Conservation (phyloP, 2,113 vertebrate species). For the Stegastes partitus region DNA sequence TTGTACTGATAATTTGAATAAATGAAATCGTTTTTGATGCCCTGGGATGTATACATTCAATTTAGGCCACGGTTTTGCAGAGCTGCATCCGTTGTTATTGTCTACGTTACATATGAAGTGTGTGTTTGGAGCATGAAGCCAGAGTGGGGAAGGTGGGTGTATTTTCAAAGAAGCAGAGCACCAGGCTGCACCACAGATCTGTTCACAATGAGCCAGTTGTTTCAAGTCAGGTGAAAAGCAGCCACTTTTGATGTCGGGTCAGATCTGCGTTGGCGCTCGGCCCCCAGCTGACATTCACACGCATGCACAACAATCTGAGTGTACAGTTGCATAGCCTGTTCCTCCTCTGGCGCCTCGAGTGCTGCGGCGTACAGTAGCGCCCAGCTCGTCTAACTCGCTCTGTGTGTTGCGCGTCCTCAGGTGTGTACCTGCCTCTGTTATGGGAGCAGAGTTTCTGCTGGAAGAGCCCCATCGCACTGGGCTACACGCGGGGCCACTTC, state of each 20-base stretch:
- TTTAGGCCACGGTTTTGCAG: not conserved
- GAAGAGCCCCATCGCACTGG: conserved; percentile 99
- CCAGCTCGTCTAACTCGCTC: conserved; percentile 17
- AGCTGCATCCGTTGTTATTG: not conserved
- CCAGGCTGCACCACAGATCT: conserved; percentile 18
- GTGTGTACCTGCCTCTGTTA: conserved; percentile 96
- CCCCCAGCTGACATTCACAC: conserved; percentile 12
- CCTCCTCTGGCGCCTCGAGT: not conserved
- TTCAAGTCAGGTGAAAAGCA: conserved; percentile 28
- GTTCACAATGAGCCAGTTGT: conserved; percentile 48
- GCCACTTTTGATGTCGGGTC: conserved; percentile 30
- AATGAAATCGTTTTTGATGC: not conserved
- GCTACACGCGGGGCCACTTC: conserved; percentile 98
- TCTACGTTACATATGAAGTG: conserved; percentile 14
- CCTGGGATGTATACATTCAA: not conserved
- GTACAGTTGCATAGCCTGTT: conserved; percentile 22
- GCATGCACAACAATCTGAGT: conserved; percentile 21
- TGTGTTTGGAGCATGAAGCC: conserved; percentile 15
- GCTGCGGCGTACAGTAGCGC: too few relatives aligned
- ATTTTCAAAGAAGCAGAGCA: conserved; percentile 18
- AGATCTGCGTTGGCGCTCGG: conserved; percentile 4
- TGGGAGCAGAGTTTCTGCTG: conserved; percentile 99
- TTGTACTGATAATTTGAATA: not conserved
- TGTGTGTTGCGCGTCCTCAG: conserved; percentile 68
- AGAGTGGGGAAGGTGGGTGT: not conserved